phyloP scores from a whole-genome alignment of 2,888 invertebrate genomes.

The Lamellibrachia satsuma region DNA sequence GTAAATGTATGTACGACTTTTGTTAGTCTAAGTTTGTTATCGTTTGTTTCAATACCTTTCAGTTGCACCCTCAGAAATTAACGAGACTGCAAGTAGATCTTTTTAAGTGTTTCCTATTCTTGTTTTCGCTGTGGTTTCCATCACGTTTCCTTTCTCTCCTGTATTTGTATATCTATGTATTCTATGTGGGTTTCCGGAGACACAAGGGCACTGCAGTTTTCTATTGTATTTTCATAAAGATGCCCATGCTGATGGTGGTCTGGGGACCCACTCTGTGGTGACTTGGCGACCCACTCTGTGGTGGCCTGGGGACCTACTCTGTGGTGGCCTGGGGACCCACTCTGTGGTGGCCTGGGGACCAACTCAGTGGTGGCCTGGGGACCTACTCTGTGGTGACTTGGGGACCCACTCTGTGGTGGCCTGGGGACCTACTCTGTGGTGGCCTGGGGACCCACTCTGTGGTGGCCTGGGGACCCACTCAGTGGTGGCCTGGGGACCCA shows the following conservation, averaged over 20 bases:
- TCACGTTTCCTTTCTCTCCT: neutral
- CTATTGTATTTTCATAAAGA: slow-evolving; percentile 9
- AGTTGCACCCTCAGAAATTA: neutral
- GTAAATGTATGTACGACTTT: neutral
- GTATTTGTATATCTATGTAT: neutral
- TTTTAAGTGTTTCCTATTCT: neutral
- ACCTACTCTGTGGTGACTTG: neutral
- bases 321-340: no score
- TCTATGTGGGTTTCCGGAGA: neutral
- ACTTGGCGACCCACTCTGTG: no score
- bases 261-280: neutral
- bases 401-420: neutral
- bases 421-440: no score
- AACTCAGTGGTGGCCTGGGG: no score
- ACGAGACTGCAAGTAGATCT: neutral
- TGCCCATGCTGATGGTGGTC: neutral
- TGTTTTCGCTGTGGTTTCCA: neutral
- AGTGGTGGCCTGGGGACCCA: no score
- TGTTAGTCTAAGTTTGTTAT: neutral
- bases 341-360: no score
- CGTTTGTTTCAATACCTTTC: neutral
- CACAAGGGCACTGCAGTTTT: neutral
- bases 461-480: neutral
- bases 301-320: no score
- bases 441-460: no score